Base-by-base conservation (phyloP, 2,797 vertebrate species). In the Nasua narica region DNA sequence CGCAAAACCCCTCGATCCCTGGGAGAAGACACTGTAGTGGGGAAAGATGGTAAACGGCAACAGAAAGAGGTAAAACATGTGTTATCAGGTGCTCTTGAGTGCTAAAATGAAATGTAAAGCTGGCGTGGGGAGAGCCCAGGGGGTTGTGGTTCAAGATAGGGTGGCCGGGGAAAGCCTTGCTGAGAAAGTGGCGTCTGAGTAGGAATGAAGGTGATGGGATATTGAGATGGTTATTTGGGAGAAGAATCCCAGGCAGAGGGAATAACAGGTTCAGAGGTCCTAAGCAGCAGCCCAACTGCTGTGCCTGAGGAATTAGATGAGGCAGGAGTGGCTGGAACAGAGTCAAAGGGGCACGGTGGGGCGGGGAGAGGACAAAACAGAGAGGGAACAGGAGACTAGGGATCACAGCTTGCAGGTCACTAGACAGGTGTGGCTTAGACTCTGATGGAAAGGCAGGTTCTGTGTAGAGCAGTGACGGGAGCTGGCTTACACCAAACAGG, bases 341-440 rank as follows among this genome's bases (percentile, higher is more conserved):
- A 79, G 6, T 37, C 5, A 0, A 32, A 27, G 46, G 46, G n/a
- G 32, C 50, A 40, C 60, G 19, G 0, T 5, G 2, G 48, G 11
- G 46, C 35, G 6, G 62, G 14, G 32, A 58, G n/a, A 67, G 3
- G 18, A 27, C 0, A 7, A 60, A 29, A 13, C 23, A 25, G 86
- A 87, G 12, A 37, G 14, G 50, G 62, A 18, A 12, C 14, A 13
- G 35, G 9, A 46, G 4, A 56, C 43, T 21, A 7, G 60, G 2
- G 8, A 40, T 12, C 35, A 23, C 35, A 37, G 27, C 2, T 3
- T 29, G 11, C 8, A 19, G 60, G 21, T 15, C 5, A 25, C 9
- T 48, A 1, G 0, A 0, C 21, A 77, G 52, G 18, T 54, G 1
- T 2, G 50, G 46, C 32, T 35, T 12, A 50, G 85, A 27, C 1